Percentiles rank a stretch among this genome's conserved stretches.
Evolutionary conservation across 2,113 vertebrate genomes (phyloP).

Genomic region (Notothenia coriiceps): DNA sequence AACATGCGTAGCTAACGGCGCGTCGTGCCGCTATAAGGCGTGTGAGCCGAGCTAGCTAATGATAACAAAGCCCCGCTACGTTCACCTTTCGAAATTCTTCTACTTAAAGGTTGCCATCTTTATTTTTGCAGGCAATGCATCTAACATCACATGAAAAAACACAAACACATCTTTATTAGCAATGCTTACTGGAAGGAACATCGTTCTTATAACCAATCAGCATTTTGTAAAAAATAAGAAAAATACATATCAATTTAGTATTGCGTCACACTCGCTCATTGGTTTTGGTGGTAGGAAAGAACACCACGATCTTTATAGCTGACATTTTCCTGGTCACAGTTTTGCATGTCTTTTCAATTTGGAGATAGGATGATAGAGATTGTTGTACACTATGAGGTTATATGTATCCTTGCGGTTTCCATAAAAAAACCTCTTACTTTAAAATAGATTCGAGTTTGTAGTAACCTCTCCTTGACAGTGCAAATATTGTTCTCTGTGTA

Average conservation of each 20-base stretch:
- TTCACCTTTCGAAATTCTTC: slow-evolving; percentile 57
- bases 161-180: too few species aligned
- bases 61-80: slow-evolving; percentile 67
- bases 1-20: not conserved
- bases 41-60: slow-evolving; percentile 40
- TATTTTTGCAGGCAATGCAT: slow-evolving; percentile 28
- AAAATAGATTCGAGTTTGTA: not conserved
- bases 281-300: not conserved
- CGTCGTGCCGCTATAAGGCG: not conserved
- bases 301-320: not conserved
- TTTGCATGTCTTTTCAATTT: not conserved
- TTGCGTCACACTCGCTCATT: not conserved
- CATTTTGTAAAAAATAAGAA: not conserved
- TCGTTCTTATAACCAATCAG: not conserved
- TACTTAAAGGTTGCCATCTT: slow-evolving; percentile 70
- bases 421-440: not conserved
- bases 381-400: not conserved
- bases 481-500: too few species aligned
- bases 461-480: not conserved
- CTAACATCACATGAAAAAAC: slow-evolving; percentile 31
- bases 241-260: not conserved
- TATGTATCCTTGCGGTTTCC: not conserved
- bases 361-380: not conserved
- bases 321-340: not conserved
- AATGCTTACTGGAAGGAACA: not conserved